These are phyloP conservation scores for Conus ventricosus DNA, from an alignment of 1,140 invertebrate genomes.

Conservation along the genomic window DNA sequence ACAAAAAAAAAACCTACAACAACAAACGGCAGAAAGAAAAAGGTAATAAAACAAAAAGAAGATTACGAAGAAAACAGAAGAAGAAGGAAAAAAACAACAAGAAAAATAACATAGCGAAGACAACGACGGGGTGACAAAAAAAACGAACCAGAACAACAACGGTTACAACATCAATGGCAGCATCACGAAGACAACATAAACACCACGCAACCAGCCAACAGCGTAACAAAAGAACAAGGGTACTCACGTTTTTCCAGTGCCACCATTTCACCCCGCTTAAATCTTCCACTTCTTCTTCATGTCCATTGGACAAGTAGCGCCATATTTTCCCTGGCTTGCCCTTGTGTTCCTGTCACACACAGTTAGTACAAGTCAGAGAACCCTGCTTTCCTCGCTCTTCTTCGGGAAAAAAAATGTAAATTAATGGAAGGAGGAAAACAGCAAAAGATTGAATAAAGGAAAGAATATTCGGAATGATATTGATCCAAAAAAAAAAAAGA, in stretches of 20 bases:
- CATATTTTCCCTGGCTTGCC: background rate
- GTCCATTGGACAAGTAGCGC: background rate
- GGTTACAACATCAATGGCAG: no score
- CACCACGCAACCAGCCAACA: background rate
- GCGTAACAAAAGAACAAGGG: background rate
- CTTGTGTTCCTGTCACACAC: background rate
- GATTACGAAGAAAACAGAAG: background rate
- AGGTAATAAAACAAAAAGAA: background rate
- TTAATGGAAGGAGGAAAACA: no score
- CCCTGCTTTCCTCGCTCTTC: no score
- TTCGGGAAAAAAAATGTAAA: no score
- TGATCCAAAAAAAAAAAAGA: no score
- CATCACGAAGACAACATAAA: background rate
- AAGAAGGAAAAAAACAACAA: background rate
- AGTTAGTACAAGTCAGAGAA: no score
- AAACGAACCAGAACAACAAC: no score
- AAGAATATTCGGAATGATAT: no score
- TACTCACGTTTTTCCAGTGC: constrained; percentile 13
- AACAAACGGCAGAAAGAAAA: background rate
- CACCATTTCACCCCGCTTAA: no score
- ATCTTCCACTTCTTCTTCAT: constrained; percentile 21
- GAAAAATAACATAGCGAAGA: background rate
- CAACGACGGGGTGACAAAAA: background rate
- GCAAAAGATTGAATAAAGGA: no score
- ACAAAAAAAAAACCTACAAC: background rate